These are phyloP conservation scores for Epinephelus lanceolatus DNA, from an alignment of 2,113 vertebrate genomes.

Conservation along the genomic window DNA sequence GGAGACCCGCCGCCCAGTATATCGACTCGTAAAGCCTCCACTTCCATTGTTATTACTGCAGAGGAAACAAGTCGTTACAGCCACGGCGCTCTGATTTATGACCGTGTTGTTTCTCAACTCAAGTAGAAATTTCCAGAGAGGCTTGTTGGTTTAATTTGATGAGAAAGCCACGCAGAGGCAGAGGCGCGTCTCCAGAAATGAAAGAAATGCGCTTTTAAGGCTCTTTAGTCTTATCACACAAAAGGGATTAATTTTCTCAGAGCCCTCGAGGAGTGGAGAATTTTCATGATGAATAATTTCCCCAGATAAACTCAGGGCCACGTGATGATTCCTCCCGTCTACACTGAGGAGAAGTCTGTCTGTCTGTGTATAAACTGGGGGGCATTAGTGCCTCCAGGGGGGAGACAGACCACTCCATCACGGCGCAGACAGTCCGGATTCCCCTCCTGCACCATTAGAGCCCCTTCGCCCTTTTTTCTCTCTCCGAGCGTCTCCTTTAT, in stretches of 20 bases:
- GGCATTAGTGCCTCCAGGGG: slow-evolving; percentile 68
- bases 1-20: slow-evolving; percentile 22
- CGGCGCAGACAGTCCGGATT: slow-evolving; percentile 65
- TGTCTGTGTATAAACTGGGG: slow-evolving; percentile 68
- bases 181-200: neutral
- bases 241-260: slow-evolving; percentile 44
- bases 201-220: slow-evolving; percentile 1
- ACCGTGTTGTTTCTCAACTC: slow-evolving; percentile 57
- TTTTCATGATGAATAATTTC: slow-evolving; percentile 69
- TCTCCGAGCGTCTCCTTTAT: slow-evolving; percentile 63
- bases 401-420: slow-evolving; percentile 72
- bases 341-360: slow-evolving; percentile 6
- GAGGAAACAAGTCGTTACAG: slow-evolving; percentile 71
- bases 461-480: slow-evolving; percentile 22
- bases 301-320: slow-evolving; percentile 39
- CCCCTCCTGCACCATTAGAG: slow-evolving; percentile 75
- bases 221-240: slow-evolving; percentile 38
- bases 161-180: slow-evolving; percentile 4
- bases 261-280: slow-evolving; percentile 28
- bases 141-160: slow-evolving; percentile 21
- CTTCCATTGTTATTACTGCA: slow-evolving; percentile 72
- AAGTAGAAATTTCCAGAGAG: slow-evolving; percentile 54
- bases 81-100: slow-evolving; percentile 62
- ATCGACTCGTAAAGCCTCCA: slow-evolving; percentile 53
- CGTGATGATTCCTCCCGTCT: slow-evolving; percentile 36